Evolutionary conservation across 1,140 invertebrate genomes (phyloP).

Genomic region (Halesus radiatus): DNA sequence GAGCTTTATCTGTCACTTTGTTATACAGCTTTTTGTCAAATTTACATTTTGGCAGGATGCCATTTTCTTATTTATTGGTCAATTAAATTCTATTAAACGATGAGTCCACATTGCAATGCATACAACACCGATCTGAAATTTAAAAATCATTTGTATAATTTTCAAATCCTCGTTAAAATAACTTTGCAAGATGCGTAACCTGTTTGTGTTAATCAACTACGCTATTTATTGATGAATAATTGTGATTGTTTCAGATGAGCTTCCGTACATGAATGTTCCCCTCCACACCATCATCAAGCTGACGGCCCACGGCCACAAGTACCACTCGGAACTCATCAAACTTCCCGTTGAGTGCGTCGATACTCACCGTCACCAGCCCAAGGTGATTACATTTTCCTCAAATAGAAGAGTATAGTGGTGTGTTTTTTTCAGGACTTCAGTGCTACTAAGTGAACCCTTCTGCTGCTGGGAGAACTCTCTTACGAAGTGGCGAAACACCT

Average conservation of each 20-base stretch:
- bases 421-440: no score
- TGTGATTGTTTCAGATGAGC: constrained; percentile 74
- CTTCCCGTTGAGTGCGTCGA: constrained; percentile 89
- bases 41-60: constrained; percentile 14
- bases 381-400: constrained; percentile 60
- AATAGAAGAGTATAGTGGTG: neutral
- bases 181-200: no score
- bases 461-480: no score
- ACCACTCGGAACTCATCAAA: constrained; percentile 84
- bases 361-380: constrained; percentile 81
- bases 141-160: no score
- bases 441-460: no score
- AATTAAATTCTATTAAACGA: constrained; percentile 8
- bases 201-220: no score
- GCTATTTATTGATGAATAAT: neutral
- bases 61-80: neutral
- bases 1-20: no score
- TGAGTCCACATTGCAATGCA: no score
- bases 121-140: no score
- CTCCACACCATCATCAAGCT: constrained; percentile 92
- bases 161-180: no score
- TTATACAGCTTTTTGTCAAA: neutral
- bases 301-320: constrained; percentile 86
- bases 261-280: constrained; percentile 93
- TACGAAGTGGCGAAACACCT: no score